Conservation (phyloP, 2,797 vertebrate genomes). For the Micrastur ruficollis region DNA sequence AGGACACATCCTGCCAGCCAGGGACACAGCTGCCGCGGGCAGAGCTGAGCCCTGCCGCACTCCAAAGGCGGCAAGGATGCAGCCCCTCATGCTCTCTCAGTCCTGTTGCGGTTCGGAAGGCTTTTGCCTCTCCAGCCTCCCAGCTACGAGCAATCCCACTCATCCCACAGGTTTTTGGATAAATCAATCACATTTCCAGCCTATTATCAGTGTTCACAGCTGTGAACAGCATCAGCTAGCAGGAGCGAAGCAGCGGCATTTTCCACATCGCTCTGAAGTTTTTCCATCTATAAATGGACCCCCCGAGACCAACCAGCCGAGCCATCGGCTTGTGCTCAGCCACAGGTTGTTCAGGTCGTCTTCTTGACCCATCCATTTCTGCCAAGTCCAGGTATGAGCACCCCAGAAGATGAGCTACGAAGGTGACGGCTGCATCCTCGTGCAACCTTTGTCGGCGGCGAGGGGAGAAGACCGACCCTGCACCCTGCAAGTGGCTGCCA, state of each 20-base stretch:
- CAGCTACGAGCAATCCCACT: neutral
- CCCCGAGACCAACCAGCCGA: neutral
- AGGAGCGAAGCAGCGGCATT: accelerated
- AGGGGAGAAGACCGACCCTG: accelerated
- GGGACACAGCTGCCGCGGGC: accelerated
- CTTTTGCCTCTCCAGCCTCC: neutral
- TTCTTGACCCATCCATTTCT: neutral
- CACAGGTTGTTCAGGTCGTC: accelerated
- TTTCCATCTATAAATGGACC: neutral
- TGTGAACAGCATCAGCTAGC: accelerated
- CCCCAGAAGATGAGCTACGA: neutral
- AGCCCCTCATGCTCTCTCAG: accelerated
- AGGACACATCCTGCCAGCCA: neutral
- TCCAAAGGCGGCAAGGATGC: neutral
- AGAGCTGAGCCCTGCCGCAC: neutral
- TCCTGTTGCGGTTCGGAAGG: neutral
- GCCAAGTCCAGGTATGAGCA: neutral
- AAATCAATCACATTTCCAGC: neutral
- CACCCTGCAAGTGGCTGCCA: neutral
- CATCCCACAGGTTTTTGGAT: neutral
- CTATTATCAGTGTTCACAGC: accelerated
- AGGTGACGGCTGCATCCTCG: accelerated
- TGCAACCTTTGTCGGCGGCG: accelerated
- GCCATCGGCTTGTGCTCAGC: neutral
- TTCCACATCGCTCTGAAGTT: neutral